Evolutionary conservation across 92 coral and sea anemone species (phyloP).

Genomic region (Phenganax stokvisi): DNA sequence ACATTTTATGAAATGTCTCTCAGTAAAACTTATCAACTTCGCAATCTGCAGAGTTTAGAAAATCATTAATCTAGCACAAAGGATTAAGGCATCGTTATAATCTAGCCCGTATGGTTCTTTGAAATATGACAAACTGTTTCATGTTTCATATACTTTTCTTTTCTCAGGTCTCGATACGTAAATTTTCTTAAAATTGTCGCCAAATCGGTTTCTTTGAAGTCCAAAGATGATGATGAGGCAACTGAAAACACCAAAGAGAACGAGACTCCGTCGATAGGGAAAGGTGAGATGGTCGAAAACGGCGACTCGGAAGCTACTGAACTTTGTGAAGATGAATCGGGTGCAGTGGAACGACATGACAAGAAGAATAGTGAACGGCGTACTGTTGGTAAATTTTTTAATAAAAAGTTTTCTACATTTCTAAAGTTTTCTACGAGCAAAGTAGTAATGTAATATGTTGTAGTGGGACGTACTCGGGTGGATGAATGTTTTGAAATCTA

Average conservation of each 20-base stretch:
- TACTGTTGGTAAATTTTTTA: neutral
- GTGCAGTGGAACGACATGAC: neutral
- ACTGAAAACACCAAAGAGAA: neutral
- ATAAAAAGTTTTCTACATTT: neutral
- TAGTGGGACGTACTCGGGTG: neutral
- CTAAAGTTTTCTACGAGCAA: too few species aligned
- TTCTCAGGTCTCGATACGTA: constrained; percentile 75
- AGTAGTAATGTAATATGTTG: too few species aligned
- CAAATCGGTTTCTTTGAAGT: constrained; percentile 60
- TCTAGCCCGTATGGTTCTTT: neutral
- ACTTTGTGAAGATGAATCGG: neutral
- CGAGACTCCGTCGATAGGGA: neutral
- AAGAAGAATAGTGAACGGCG: constrained; percentile 8
- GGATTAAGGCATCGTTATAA: too few species aligned
- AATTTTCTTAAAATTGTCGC: constrained; percentile 84
- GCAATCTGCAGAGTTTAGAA: too few species aligned
- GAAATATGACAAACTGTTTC: neutral
- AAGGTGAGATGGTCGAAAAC: constrained; percentile 3
- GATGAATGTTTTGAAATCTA: too few species aligned
- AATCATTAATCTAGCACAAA: too few species aligned
- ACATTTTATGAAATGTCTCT: too few species aligned
- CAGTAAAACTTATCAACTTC: too few species aligned
- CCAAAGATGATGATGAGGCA: constrained; percentile 5
- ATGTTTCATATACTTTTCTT: neutral
- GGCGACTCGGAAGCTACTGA: neutral